Conservation (phyloP, 2,113 vertebrate species). For the Ameiurus melas region DNA sequence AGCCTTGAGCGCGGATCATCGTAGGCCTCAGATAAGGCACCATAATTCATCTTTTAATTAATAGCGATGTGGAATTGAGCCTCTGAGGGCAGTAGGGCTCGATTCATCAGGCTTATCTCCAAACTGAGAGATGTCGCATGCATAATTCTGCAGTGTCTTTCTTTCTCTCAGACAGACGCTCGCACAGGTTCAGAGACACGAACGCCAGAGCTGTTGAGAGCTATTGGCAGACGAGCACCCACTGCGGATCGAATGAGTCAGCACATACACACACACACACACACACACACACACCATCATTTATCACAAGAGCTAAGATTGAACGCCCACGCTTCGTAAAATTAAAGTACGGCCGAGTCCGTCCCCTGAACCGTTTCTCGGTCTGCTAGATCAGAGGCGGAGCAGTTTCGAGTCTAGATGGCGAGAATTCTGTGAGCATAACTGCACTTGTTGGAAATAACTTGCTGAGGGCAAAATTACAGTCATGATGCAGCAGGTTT, state of each 20-base stretch:
- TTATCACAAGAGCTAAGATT: conserved; percentile 15
- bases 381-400: not conserved
- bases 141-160: conserved; percentile 49
- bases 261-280: conserved; percentile 17
- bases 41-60: conserved; percentile 78
- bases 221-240: conserved; percentile 12
- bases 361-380: not conserved
- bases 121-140: conserved; percentile 58
- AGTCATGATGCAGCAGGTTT: not conserved
- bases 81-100: conserved; percentile 62
- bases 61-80: conserved; percentile 56
- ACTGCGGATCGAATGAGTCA: conserved; percentile 28
- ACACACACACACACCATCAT: conserved; percentile 3
- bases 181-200: conserved; percentile 20
- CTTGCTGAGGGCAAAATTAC: not conserved
- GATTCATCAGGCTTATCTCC: conserved; percentile 67
- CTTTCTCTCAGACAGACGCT: conserved; percentile 23
- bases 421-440: not conserved
- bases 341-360: not conserved
- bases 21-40: conserved; percentile 64
- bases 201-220: conserved; percentile 7
- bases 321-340: not conserved
- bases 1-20: conserved; percentile 58
- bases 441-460: not conserved
- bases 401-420: not conserved